phyloP scores from a whole-genome alignment of 1,140 invertebrate genomes.

The Scylla paramamosain region DNA sequence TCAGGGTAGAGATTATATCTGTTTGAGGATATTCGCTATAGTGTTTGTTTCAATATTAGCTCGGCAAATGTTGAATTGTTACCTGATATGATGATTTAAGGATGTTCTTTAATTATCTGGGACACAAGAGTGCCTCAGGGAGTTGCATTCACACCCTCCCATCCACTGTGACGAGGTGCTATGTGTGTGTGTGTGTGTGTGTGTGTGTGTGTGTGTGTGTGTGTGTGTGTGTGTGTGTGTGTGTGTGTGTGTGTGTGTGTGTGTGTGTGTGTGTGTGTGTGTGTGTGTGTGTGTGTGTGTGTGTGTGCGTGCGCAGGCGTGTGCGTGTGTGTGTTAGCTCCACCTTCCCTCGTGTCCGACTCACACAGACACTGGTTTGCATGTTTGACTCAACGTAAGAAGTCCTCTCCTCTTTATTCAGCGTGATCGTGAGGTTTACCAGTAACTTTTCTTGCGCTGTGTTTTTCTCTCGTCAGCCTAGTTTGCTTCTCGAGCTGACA shows the following conservation, averaged over 20 bases:
- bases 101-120: no score
- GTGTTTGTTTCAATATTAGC: not conserved
- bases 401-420: not conserved
- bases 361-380: not conserved
- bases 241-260: no score
- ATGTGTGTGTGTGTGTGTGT: not conserved
- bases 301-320: not conserved
- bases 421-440: not conserved
- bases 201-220: not conserved
- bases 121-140: no score
- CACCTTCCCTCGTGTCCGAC: not conserved
- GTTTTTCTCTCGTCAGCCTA: slow-evolving; percentile 13
- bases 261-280: no score
- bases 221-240: no score
- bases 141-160: no score
- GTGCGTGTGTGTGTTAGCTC: not conserved
- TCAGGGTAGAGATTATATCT: no score
- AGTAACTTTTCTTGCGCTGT: not conserved
- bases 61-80: no score
- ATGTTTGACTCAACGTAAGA: not conserved
- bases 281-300: slow-evolving; percentile 5
- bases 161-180: not conserved
- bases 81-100: no score
- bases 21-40: not conserved
- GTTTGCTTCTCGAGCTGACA: slow-evolving; percentile 18